phyloP scores from a whole-genome alignment of 2,888 invertebrate genomes.

The Archips crataeganus region DNA sequence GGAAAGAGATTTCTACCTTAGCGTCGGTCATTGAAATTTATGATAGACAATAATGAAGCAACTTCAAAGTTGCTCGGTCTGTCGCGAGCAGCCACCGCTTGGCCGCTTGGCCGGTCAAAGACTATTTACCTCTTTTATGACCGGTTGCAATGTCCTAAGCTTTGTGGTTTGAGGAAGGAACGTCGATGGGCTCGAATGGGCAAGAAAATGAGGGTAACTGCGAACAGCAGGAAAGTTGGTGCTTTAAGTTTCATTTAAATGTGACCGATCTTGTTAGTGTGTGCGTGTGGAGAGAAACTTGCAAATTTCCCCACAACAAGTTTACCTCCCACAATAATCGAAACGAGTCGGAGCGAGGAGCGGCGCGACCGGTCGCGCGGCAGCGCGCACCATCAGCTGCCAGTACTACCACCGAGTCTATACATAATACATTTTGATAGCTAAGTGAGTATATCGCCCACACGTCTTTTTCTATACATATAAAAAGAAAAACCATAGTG shows the following conservation, averaged over 20 bases:
- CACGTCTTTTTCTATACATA: too few species aligned
- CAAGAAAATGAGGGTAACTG: background rate
- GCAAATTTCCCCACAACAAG: conserved; percentile 26
- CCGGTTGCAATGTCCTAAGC: background rate
- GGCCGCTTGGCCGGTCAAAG: background rate
- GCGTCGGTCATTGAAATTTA: too few species aligned
- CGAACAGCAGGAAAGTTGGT: background rate
- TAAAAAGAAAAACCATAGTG: too few species aligned
- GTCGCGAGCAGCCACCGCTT: too few species aligned
- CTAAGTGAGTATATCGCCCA: too few species aligned
- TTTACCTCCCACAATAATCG: conserved; percentile 6
- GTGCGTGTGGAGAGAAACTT: conserved; percentile 30
- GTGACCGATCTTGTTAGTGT: background rate
- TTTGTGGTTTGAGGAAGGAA: background rate
- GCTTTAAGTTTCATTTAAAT: conserved; percentile 1
- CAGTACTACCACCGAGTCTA: too few species aligned
- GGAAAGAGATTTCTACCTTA: too few species aligned
- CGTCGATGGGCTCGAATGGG: background rate
- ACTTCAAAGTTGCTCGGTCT: too few species aligned
- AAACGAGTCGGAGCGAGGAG: conserved; percentile 1
- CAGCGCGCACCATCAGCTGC: too few species aligned
- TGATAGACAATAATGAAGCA: too few species aligned
- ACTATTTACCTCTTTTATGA: too few species aligned
- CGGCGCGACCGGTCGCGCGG: background rate
- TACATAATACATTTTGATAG: too few species aligned